phyloP scores from a whole-genome alignment of 2,113 vertebrate genomes.

The Pelobates fuscus region DNA sequence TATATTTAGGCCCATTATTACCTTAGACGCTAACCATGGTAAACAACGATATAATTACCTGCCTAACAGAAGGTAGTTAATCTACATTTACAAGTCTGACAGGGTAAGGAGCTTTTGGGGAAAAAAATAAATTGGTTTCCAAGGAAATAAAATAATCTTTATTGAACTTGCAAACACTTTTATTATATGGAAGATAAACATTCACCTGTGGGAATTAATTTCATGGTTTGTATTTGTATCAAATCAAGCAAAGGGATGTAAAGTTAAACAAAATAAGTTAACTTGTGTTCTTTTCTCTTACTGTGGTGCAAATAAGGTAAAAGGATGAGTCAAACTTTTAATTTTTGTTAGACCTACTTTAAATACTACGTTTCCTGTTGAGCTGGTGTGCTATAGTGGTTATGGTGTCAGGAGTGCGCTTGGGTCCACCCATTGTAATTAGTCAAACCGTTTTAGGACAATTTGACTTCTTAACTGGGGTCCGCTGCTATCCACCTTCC shows the following conservation, averaged over 20 bases:
- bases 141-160: slow-evolving; percentile 21
- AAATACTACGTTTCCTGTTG: too few relatives aligned
- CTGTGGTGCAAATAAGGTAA: too few relatives aligned
- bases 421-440: too few relatives aligned
- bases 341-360: too few relatives aligned
- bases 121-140: slow-evolving; percentile 26
- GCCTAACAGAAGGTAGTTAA: slow-evolving; percentile 14
- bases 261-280: neutral
- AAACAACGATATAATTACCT: slow-evolving; percentile 13
- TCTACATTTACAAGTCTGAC: slow-evolving; percentile 1
- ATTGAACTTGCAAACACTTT: slow-evolving; percentile 9
- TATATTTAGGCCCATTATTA: neutral
- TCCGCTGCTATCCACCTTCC: too few relatives aligned
- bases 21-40: neutral
- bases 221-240: neutral
- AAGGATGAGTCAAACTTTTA: too few relatives aligned
- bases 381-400: too few relatives aligned
- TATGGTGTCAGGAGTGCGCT: too few relatives aligned
- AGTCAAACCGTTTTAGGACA: too few relatives aligned
- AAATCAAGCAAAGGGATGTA: neutral
- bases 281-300: neutral
- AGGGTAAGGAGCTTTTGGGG: neutral
- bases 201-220: neutral
- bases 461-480: too few relatives aligned
- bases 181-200: slow-evolving; percentile 7